Base-by-base conservation (phyloP, 2,888 invertebrate genomes). In the Phlogophora meticulosa region DNA sequence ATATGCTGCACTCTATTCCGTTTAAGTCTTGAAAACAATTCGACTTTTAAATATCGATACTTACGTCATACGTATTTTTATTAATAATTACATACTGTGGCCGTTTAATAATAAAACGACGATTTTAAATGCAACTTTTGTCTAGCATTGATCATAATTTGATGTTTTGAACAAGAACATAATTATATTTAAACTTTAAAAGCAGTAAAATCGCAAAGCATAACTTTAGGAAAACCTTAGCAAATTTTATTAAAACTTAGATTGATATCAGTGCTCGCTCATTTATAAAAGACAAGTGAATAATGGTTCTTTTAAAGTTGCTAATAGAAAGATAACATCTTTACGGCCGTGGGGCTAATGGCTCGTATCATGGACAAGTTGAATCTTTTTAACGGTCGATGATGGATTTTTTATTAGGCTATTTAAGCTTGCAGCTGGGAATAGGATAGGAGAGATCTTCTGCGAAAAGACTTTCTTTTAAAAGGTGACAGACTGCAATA, bases 231-330 rank as follows among this genome's bases (percentile, higher is more conserved):
- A 63, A 49, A 70, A 42, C 40, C 10, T 17, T 38, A 36, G n/a
- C 24, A 17, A 56, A 48, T 59, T 74, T 77, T 45, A 40, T 58
- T 28, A 59, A 10, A 42, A 75, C 32, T 66, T 45, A 45, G 34
- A 66, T 72, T 34, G 40, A 60, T 55, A 48, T 32, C 17, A 40
- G 28, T 42, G 45, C 22, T 45, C 38, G 36, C 38, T 56, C 20
- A 48, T 62, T 76, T 72, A 57, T 63, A 36, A 57, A 52, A 60
- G 24, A 66, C 48, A 49, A 58, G 53, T 36, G 52, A 66, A 55
- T 73, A 61, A 78, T 53, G 57, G 36, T 32, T 78, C 20, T 73
- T 61, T n/a, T 66, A 24, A 73, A 73, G 45, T 73, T 66, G 36
- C 10, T 58, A 72, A 73, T 73, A 60, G 52, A 73, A 66, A 42